Conservation (phyloP, 1,140 invertebrate species). For the Cydia fagiglandana region DNA sequence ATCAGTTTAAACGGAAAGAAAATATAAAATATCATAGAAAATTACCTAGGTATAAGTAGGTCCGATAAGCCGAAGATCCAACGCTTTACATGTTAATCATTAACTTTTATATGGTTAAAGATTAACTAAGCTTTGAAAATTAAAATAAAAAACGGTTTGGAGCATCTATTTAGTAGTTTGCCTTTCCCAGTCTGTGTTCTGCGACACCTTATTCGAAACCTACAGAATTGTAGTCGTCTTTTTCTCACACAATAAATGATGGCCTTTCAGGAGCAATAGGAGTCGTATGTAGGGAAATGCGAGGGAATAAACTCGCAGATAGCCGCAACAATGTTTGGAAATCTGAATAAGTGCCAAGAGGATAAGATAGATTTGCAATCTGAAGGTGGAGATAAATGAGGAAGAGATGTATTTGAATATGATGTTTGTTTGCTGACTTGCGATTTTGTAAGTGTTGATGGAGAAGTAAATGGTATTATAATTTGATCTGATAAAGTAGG, state of each 20-base stretch:
- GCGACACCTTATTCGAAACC: constrained; percentile 52
- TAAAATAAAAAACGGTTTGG: too few species aligned
- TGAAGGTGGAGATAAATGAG: constrained; percentile 23
- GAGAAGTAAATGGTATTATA: not conserved
- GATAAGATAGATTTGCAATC: not conserved
- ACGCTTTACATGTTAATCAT: too few species aligned
- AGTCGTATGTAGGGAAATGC: constrained; percentile 53
- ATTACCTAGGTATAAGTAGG: too few species aligned
- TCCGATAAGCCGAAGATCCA: too few species aligned
- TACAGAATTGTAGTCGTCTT: constrained; percentile 44
- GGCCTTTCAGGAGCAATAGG: constrained; percentile 41
- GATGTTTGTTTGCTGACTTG: not conserved
- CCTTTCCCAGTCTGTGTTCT: not conserved
- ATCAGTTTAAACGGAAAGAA: too few species aligned
- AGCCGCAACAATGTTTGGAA: constrained; percentile 25
- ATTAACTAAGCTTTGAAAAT: too few species aligned
- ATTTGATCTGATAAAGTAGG: not conserved
- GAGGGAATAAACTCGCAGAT: constrained; percentile 42
- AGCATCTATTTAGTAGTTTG: not conserved
- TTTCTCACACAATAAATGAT: constrained; percentile 52
- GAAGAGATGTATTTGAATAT: not conserved
- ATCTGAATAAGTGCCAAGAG: constrained; percentile 20
- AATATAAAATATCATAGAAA: too few species aligned
- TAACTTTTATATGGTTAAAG: too few species aligned
- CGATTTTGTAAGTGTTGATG: not conserved